phyloP scores from a whole-genome alignment of 1,140 invertebrate species.

The Aphelenchoides fujianensis region DNA sequence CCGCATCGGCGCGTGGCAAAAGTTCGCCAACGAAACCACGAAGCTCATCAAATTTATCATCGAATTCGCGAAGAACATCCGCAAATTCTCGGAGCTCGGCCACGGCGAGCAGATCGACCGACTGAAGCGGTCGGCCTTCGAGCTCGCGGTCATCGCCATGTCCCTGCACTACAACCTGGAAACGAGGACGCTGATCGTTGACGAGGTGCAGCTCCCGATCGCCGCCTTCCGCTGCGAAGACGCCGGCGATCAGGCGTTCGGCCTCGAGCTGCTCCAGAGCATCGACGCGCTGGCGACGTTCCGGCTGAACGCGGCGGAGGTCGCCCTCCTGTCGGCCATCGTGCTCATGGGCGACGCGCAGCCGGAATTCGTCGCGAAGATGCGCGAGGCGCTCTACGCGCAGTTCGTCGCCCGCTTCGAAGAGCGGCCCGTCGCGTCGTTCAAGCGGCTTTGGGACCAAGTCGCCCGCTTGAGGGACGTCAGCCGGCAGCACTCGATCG shows the following conservation, averaged over 20 bases:
- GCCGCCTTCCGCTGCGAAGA: conserved; percentile 29
- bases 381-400: background rate
- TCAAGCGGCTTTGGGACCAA: conserved; percentile 18
- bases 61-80: conserved; percentile 44
- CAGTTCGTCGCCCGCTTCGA: background rate
- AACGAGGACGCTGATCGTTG: conserved; percentile 9
- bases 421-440: background rate
- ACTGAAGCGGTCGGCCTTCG: conserved; percentile 39
- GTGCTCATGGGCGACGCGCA: conserved; percentile 36
- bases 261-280: conserved; percentile 31
- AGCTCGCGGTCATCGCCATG: conserved; percentile 39
- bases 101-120: conserved; percentile 41
- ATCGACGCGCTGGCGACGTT: conserved; percentile 34
- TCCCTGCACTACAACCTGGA: conserved; percentile 21
- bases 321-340: conserved; percentile 35
- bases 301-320: conserved; percentile 33
- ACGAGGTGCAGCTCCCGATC: conserved; percentile 26
- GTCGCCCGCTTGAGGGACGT: conserved; percentile 7
- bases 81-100: conserved; percentile 24
- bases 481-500: conserved; percentile 2
- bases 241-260: conserved; percentile 28
- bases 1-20: conserved; percentile 40
- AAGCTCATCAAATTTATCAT: conserved; percentile 47
- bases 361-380: conserved; percentile 4
- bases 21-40: conserved; percentile 44